These are phyloP conservation scores for Kuschelorhynchus macadamiae DNA, from an alignment of 2,888 invertebrate genomes.

Conservation along the genomic window DNA sequence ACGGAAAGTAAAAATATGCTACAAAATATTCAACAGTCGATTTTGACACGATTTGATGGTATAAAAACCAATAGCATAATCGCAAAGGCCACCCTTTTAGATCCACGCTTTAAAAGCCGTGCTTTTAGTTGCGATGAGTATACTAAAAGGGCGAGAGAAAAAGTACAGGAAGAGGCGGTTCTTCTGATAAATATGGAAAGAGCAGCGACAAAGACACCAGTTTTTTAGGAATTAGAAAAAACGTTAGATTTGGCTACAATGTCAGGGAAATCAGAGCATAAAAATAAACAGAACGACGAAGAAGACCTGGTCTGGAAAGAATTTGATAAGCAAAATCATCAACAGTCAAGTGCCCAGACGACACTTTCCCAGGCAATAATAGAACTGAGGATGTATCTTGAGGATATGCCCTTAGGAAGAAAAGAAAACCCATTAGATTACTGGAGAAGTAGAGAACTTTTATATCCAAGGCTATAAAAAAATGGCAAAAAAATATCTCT, in stretches of 20 bases:
- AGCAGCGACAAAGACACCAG: neutral
- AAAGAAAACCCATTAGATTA: conserved; percentile 27
- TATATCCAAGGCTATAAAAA: conserved; percentile 14
- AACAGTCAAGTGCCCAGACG: neutral
- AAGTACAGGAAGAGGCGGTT: too few species aligned
- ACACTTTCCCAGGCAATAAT: conserved; percentile 3
- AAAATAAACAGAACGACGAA: neutral
- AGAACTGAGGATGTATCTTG: conserved; percentile 15
- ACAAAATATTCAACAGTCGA: neutral
- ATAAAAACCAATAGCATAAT: neutral
- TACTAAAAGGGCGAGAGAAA: neutral
- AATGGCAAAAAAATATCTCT: conserved; percentile 24
- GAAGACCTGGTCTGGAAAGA: conserved; percentile 34
- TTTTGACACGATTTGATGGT: neutral
- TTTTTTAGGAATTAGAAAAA: too few species aligned
- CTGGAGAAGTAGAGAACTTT: conserved; percentile 8
- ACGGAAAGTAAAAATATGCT: neutral
- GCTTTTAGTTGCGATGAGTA: conserved; percentile 11
- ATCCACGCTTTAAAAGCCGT: conserved; percentile 32
- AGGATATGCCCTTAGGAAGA: conserved; percentile 12
- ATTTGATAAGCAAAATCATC: conserved; percentile 18
- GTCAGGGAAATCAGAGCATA: too few species aligned
- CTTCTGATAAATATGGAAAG: too few species aligned
- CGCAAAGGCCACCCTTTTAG: conserved; percentile 22
- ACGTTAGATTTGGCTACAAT: too few species aligned